A percentile compares a stretch with the other conserved stretches of the same genome.
Evolutionary conservation across 2,113 vertebrate genomes (phyloP).

Genomic region (Phylloscopus whistleri): DNA sequence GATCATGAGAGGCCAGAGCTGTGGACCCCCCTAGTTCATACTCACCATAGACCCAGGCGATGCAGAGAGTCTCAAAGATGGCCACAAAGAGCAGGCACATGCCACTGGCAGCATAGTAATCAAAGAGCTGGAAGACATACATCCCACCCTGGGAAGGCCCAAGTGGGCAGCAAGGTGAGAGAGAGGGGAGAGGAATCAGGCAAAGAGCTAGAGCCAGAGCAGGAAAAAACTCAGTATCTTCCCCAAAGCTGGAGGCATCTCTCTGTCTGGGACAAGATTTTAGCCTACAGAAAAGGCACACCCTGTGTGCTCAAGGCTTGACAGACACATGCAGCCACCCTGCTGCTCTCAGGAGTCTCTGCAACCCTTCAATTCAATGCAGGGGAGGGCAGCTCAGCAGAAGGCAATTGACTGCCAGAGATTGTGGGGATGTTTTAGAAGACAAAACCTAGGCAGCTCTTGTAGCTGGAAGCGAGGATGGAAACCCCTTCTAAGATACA

Average conservation of each 20-base stretch:
- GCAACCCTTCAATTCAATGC: background rate
- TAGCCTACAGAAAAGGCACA: background rate
- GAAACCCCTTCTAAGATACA: background rate
- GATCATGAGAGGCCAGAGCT: background rate
- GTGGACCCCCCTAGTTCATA: background rate
- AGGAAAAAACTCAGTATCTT: background rate
- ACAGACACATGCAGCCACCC: background rate
- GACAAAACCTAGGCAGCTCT: background rate
- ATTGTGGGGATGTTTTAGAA: background rate
- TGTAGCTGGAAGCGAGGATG: background rate
- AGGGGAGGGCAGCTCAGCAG: background rate
- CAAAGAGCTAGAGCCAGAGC: background rate
- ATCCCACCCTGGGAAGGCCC: slow-evolving; percentile 87
- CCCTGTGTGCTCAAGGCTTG: background rate
- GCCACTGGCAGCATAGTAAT: slow-evolving; percentile 96
- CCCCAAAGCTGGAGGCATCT: background rate
- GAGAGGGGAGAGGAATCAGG: slow-evolving; percentile 1
- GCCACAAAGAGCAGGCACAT: slow-evolving; percentile 96
- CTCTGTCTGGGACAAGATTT: background rate
- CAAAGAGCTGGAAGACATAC: slow-evolving; percentile 97
- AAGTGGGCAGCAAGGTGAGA: background rate
- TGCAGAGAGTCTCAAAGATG: slow-evolving; percentile 90
- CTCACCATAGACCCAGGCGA: slow-evolving; percentile 96
- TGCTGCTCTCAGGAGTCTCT: background rate
- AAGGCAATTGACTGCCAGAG: background rate